phyloP scores from a whole-genome alignment of 2,888 invertebrate species.

The Atethmia centrago region DNA sequence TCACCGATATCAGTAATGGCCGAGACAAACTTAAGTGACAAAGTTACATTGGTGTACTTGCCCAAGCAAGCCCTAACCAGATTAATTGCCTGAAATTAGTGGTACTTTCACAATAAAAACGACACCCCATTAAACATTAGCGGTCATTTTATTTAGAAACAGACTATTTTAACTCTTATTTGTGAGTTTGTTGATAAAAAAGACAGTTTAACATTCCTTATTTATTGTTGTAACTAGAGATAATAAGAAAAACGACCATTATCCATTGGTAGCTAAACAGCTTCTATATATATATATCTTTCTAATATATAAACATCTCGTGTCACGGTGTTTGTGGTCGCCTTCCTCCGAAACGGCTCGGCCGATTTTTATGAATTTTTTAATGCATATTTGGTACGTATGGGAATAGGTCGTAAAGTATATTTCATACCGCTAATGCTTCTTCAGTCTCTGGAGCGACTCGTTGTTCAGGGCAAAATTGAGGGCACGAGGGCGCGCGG shows the following conservation, averaged over 20 bases:
- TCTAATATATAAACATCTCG: no score
- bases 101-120: conserved; percentile 64
- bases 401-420: no score
- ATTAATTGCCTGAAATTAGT: conserved; percentile 68
- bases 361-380: no score
- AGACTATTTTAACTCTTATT: conserved; percentile 57
- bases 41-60: neutral
- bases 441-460: no score
- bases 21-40: neutral
- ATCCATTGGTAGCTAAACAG: neutral
- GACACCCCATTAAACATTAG: conserved; percentile 59
- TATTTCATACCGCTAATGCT: no score
- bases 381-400: no score
- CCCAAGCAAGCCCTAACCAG: conserved; percentile 41
- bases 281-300: no score
- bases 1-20: neutral
- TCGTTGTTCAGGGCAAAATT: no score
- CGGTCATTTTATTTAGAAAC: conserved; percentile 54
- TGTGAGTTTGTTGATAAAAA: conserved; percentile 58
- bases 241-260: conserved; percentile 9
- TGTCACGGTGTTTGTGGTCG: no score
- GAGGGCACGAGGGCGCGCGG: no score
- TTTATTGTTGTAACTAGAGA: conserved; percentile 19
- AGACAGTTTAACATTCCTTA: conserved; percentile 12
- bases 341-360: no score